A percentile compares a stretch with the other conserved stretches of the same genome.
Conservation (phyloP, 2,113 vertebrate species). For the Azemiops feae region DNA sequence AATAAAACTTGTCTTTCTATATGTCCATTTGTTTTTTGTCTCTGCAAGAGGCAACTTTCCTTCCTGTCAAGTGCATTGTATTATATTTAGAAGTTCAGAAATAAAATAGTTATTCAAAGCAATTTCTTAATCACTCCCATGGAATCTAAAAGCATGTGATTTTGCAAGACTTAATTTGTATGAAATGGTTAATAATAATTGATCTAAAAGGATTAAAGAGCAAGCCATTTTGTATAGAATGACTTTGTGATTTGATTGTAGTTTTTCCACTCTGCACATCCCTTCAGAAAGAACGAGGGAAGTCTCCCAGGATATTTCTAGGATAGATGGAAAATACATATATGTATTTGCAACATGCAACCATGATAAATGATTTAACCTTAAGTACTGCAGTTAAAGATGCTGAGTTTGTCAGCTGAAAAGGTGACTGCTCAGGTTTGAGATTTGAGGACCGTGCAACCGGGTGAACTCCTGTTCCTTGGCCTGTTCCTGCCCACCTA, state of each 20-base stretch:
- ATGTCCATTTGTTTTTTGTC: neutral
- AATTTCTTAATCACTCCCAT: neutral
- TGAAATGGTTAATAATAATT: neutral
- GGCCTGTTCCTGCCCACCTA: neutral
- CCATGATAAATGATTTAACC: neutral
- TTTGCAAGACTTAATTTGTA: neutral
- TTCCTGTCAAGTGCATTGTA: neutral
- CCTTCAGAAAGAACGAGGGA: neutral
- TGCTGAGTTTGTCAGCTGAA: neutral
- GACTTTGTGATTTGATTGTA: neutral
- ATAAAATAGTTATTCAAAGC: neutral
- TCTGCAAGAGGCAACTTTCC: neutral
- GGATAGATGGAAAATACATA: neutral
- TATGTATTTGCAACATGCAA: neutral
- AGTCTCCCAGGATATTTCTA: neutral
- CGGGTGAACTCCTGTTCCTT: neutral
- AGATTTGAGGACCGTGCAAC: neutral
- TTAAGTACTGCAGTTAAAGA: neutral
- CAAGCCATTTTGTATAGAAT: neutral
- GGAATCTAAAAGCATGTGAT: neutral
- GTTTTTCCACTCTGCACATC: neutral
- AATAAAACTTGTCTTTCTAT: neutral
- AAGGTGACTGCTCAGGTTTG: neutral
- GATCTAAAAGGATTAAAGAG: neutral
- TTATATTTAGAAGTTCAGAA: neutral